Base-by-base conservation (phyloP, 2,113 vertebrate species). In the Gallinago media region DNA sequence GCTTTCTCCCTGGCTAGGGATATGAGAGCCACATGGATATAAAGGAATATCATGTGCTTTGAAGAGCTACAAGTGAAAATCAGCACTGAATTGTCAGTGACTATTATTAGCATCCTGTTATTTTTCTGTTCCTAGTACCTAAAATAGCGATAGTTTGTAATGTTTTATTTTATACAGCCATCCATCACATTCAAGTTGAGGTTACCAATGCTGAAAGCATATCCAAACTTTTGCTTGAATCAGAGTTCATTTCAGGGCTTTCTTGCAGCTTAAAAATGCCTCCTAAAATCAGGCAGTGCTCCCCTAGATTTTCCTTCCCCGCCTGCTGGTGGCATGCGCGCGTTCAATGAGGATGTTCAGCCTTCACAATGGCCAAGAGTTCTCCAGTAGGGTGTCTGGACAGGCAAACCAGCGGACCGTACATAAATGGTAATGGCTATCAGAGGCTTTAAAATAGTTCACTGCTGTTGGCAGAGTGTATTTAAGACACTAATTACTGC, bases 101-200 rank as follows among this genome's bases (percentile, higher is more conserved):
- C 80, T 96, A 71, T 95, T 67, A 82, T 75, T 92, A 93, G 49
- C 73, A 94, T 74, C 52, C 19, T 16, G 65, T 65, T 89, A 71
- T 92, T 96, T 74, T 94, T 92, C 74, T 58, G 34, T 82, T 83
- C 22, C 81, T 82, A 38, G 56, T 68, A 75, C 42, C 38, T 55
- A 71, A 52, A 90, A 85, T 54, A 87, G 71, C 0, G 0, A 15
- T 62, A 38, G 61, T 61, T 96, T 79, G 7, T 54, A 86, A 22
- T 38, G 52, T 36, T 90, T 75, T 78, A 25, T 92, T 92, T 85
- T 58, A 18, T 63, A 62, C 32, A 91, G 55, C 66, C 42, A 77
- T 71, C 75, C 42, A 54, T 91, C 4, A 18, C 11, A 18, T 73
- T 96, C 68, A 78, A 63, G 88, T 78, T 66, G 34, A 36, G n/a